Percentiles rank a stretch among this genome's conserved stretches.
Conservation (phyloP, 2,113 vertebrate genomes). For the Isurus oxyrinchus region DNA sequence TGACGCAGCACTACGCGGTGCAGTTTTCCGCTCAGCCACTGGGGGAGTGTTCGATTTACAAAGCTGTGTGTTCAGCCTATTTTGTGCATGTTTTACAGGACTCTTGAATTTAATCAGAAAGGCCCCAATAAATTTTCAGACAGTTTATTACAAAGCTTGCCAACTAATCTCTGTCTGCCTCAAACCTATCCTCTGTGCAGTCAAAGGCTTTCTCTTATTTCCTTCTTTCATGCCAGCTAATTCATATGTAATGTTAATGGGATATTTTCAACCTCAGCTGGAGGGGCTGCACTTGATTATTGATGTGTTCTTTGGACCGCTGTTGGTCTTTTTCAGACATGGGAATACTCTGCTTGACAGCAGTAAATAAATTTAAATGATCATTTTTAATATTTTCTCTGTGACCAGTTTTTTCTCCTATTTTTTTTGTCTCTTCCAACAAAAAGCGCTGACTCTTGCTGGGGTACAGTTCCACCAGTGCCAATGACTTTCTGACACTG, state of each 20-base stretch:
- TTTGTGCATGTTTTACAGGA: background rate
- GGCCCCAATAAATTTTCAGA: constrained; percentile 28
- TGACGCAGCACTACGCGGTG: background rate
- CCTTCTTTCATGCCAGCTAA: constrained; percentile 24
- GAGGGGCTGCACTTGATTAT: constrained; percentile 12
- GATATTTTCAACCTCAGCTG: constrained; percentile 21
- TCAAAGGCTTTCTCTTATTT: constrained; percentile 22
- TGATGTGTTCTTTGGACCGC: constrained; percentile 25
- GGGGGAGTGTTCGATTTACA: background rate
- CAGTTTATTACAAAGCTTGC: constrained; percentile 21
- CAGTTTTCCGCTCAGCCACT: background rate
- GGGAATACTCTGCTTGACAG: constrained; percentile 2
- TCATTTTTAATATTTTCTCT: background rate
- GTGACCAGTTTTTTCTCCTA: background rate
- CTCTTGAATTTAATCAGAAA: background rate
- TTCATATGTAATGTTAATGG: constrained; percentile 27
- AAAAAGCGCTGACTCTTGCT: background rate
- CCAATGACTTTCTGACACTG: background rate
- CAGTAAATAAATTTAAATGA: constrained; percentile 17
- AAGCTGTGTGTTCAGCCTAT: background rate
- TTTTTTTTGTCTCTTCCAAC: background rate
- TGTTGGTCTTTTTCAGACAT: background rate
- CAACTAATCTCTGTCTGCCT: constrained; percentile 33
- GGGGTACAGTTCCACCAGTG: background rate
- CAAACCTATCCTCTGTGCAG: constrained; percentile 10